These are phyloP conservation scores for Myxocyprinus asiaticus DNA, from an alignment of 2,113 vertebrate genomes.

Conservation along the genomic window DNA sequence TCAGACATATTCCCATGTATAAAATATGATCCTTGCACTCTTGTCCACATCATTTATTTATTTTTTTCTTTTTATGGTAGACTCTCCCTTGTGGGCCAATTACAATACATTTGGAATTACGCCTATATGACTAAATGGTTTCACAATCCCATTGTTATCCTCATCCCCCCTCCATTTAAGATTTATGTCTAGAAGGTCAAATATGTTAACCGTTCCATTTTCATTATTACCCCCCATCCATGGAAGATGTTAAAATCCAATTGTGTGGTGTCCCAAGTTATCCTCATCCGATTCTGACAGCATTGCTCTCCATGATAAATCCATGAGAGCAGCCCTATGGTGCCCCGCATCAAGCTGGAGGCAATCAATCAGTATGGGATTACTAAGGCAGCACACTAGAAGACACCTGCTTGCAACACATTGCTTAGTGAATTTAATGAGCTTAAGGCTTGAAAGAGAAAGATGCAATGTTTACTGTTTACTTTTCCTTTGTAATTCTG, in stretches of 20 bases:
- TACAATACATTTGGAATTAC: too few species aligned
- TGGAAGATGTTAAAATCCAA: not conserved
- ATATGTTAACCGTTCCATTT: not conserved
- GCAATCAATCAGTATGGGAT: conserved; percentile 8
- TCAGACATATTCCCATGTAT: too few species aligned
- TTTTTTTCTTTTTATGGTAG: too few species aligned
- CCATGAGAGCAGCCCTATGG: not conserved
- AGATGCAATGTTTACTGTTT: not conserved
- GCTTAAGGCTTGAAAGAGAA: not conserved
- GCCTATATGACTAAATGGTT: too few species aligned
- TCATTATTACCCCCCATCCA: not conserved
- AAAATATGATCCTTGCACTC: too few species aligned
- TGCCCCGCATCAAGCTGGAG: not conserved
- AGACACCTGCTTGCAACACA: conserved; percentile 13
- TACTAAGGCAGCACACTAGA: conserved; percentile 3
- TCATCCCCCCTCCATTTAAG: too few species aligned
- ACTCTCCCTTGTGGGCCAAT: too few species aligned
- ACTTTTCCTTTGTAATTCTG: not conserved
- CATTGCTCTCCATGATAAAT: conserved; percentile 11
- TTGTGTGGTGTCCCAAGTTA: not conserved
- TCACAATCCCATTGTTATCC: too few species aligned
- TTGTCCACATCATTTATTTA: too few species aligned
- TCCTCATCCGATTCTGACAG: not conserved
- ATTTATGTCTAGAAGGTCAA: not conserved
- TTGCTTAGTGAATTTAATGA: conserved; percentile 25